Percentiles rank a stretch among this genome's conserved stretches.
Conservation (phyloP, 2,113 vertebrate genomes). For the Rhinopomastus cyanomelas region DNA sequence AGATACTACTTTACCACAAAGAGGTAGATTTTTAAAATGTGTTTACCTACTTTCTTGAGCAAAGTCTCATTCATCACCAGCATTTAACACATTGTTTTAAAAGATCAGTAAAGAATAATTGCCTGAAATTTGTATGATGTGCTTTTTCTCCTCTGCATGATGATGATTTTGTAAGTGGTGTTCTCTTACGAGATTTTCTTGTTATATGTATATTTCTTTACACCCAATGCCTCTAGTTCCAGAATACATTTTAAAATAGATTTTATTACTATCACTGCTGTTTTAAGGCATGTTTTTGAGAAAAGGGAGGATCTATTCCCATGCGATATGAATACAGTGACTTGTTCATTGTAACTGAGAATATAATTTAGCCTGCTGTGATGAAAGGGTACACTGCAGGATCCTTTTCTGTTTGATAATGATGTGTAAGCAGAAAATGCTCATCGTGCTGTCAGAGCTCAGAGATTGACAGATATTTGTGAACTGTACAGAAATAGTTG, state of each 20-base stretch:
- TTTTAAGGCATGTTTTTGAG: neutral
- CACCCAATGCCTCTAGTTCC: neutral
- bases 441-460: neutral
- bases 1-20: neutral
- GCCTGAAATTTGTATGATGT: neutral
- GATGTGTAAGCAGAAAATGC: neutral
- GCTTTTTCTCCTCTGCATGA: neutral
- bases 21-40: constrained; percentile 30
- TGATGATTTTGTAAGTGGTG: neutral
- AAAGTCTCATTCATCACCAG: neutral
- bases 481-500: neutral
- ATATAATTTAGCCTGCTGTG: neutral
- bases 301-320: neutral
- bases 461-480: neutral
- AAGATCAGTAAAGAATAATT: neutral
- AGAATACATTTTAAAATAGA: neutral
- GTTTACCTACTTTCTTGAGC: neutral
- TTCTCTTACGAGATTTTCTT: neutral
- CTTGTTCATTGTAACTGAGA: neutral
- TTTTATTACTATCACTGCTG: neutral
- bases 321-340: neutral
- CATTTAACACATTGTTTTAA: neutral
- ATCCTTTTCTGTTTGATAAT: neutral
- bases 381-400: neutral
- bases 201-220: neutral